Conservation (phyloP, 2,888 invertebrate species). For the Eristalinus aeneus region DNA sequence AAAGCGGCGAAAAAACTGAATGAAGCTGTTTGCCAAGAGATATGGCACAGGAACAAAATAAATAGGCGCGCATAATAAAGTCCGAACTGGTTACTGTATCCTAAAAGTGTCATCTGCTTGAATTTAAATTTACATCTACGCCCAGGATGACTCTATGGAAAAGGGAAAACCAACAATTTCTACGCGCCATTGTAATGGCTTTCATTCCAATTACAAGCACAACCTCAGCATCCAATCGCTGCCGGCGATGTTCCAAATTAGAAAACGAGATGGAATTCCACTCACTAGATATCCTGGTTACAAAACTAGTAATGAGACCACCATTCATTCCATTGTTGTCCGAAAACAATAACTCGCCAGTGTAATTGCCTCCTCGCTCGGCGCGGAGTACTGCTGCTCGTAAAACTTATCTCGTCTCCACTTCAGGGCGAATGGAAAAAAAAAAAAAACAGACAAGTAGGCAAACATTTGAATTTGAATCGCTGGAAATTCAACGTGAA, state of each 20-base stretch:
- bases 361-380: constrained; percentile 53
- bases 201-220: constrained; percentile 24
- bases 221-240: constrained; percentile 9
- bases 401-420: not conserved
- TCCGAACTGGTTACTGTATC: not conserved
- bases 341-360: constrained; percentile 29
- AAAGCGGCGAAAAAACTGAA: not conserved
- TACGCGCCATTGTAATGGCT: constrained; percentile 27
- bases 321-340: constrained; percentile 41
- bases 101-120: not conserved
- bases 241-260: constrained; percentile 56
- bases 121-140: not conserved
- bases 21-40: not conserved
- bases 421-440: constrained; percentile 24
- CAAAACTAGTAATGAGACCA: constrained; percentile 54
- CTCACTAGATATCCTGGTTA: constrained; percentile 29
- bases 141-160: not conserved
- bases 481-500: too few species aligned
- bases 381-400: not conserved
- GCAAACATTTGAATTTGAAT: not conserved
- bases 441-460: constrained; percentile 6
- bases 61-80: not conserved
- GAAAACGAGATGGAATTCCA: constrained; percentile 15
- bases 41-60: not conserved
- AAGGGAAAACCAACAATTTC: not conserved